Conservation (phyloP, 1,140 invertebrate species). For the Drosophila yakuba region DNA sequence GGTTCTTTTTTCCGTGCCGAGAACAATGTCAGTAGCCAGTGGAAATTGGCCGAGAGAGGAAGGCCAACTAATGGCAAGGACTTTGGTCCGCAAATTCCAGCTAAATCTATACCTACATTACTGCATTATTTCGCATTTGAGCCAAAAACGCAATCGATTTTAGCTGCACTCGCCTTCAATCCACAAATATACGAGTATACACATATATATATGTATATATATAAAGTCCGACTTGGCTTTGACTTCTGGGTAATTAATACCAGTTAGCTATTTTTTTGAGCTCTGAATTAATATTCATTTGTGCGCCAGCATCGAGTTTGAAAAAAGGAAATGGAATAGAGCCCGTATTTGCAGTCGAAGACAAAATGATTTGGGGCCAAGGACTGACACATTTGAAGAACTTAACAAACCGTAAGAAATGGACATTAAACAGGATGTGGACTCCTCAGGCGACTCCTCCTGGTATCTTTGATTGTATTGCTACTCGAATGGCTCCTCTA, state of each 20-base stretch:
- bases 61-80: neutral
- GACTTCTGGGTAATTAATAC: constrained; percentile 44
- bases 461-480: constrained; percentile 60
- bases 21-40: constrained; percentile 2
- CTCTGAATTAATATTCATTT: constrained; percentile 64
- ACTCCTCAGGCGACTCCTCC: constrained; percentile 26
- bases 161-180: neutral
- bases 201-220: neutral
- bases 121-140: neutral
- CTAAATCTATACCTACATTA: neutral
- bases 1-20: neutral
- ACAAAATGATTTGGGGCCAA: constrained; percentile 39
- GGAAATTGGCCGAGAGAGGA: neutral
- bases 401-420: constrained; percentile 79
- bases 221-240: neutral
- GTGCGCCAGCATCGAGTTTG: neutral
- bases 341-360: constrained; percentile 17
- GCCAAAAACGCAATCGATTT: neutral
- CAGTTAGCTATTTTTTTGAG: constrained; percentile 25
- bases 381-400: constrained; percentile 70
- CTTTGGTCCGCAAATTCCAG: neutral
- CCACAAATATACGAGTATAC: neutral
- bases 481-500: constrained; percentile 45
- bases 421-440: constrained; percentile 72
- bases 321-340: no score